Percentiles rank a stretch among this genome's conserved stretches.
Conservation (phyloP, 2,797 vertebrate species). For the Pseudocheirus occidentalis region DNA sequence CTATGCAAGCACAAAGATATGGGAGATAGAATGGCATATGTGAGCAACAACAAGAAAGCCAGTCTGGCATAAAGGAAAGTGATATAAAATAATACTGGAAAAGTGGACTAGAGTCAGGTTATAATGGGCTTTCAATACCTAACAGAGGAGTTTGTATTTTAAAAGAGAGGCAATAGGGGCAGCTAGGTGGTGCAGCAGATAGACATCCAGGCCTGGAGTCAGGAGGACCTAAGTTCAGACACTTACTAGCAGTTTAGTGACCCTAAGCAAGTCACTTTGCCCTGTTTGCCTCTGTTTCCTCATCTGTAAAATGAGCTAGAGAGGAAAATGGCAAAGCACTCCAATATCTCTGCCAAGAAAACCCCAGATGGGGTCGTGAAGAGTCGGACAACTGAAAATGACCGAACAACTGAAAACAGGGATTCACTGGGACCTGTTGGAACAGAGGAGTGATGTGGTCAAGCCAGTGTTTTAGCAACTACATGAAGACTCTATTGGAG, state of each 20-base stretch:
- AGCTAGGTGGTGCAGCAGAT: not conserved
- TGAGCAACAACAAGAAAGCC: not conserved
- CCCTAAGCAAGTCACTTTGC: not conserved
- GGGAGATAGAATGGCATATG: not conserved
- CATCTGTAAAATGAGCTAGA: not conserved
- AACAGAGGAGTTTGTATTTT: not conserved
- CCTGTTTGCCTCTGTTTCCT: not conserved
- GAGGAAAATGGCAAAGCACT: not conserved
- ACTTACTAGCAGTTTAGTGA: not conserved
- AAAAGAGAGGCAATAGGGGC: not conserved
- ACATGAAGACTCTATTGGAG: not conserved
- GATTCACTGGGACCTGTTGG: not conserved
- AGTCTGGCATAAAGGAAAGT: not conserved
- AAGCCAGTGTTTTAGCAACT: not conserved
- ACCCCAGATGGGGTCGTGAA: not conserved
- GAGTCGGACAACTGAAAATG: not conserved
- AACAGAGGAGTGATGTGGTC: not conserved
- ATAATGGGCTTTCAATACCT: not conserved
- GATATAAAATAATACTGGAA: not conserved
- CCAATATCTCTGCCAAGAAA: not conserved
- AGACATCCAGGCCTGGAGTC: not conserved
- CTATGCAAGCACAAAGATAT: not conserved
- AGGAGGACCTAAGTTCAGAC: not conserved
- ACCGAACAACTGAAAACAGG: not conserved
- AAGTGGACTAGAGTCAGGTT: not conserved